Evolutionary conservation across 2,797 vertebrate species (phyloP).

Genomic region (Coendou prehensilis): DNA sequence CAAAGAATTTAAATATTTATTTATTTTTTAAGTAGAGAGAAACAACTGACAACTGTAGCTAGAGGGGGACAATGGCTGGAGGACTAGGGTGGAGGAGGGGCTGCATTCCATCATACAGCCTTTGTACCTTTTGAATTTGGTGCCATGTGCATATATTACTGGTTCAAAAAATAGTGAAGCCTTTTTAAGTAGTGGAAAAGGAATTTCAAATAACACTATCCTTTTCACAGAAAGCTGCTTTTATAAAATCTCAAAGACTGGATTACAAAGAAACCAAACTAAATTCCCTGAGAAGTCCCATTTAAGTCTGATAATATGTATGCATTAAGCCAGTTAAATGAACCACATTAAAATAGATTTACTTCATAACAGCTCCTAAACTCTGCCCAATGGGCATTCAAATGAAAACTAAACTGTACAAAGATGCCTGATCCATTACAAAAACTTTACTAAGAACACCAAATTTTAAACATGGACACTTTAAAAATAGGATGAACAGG

Average conservation of each 20-base stretch:
- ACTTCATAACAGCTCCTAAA: slow-evolving; percentile 49
- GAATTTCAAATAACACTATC: slow-evolving; percentile 63
- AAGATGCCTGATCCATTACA: background rate
- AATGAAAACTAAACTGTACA: background rate
- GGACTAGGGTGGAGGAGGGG: background rate
- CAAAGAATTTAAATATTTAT: slow-evolving; percentile 49
- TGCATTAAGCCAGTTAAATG: slow-evolving; percentile 59
- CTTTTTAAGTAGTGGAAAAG: slow-evolving; percentile 64
- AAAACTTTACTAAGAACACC: slow-evolving; percentile 27
- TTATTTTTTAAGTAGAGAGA: background rate
- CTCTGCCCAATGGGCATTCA: slow-evolving; percentile 15
- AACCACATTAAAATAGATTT: slow-evolving; percentile 47
- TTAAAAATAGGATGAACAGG: background rate
- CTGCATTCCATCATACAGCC: background rate
- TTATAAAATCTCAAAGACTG: slow-evolving; percentile 64
- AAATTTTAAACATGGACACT: background rate
- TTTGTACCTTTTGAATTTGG: slow-evolving; percentile 51
- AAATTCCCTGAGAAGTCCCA: slow-evolving; percentile 53
- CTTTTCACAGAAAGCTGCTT: slow-evolving; percentile 55
- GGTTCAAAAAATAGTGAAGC: slow-evolving; percentile 61
- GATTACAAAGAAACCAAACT: slow-evolving; percentile 66
- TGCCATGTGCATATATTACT: slow-evolving; percentile 17
- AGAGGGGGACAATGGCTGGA: background rate
- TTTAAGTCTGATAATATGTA: slow-evolving; percentile 22
- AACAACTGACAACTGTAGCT: background rate